Conservation (phyloP, 1,140 invertebrate genomes). For the Panagrolaimus sp. region DNA sequence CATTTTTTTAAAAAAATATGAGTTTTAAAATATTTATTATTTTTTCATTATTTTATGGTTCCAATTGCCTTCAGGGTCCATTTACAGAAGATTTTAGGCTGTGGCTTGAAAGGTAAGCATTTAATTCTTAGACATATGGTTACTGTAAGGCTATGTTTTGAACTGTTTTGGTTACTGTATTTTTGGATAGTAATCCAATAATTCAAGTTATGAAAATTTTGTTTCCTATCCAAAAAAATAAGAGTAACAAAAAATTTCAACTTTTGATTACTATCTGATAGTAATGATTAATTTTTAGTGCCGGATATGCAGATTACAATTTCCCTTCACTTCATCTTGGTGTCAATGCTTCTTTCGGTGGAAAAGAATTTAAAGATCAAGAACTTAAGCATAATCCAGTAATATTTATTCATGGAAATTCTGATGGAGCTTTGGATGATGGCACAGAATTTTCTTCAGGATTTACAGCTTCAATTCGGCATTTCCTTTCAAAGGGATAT, state of each 20-base stretch:
- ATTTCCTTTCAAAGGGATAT: conserved; percentile 45
- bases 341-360: not conserved
- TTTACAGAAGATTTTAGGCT: conserved; percentile 11
- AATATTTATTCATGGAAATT: conserved; percentile 45
- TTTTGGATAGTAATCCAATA: not conserved
- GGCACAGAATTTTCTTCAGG: conserved; percentile 31
- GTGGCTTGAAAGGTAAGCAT: conserved; percentile 9
- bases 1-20: no score
- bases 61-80: not conserved
- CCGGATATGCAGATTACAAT: conserved; percentile 8
- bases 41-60: no score
- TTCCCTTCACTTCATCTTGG: conserved; percentile 3
- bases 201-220: not conserved
- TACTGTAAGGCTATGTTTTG: not conserved
- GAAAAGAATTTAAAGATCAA: not conserved
- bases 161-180: not conserved
- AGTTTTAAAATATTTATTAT: no score
- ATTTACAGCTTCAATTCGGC: conserved; percentile 32
- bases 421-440: conserved; percentile 34
- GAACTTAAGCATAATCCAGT: conserved; percentile 30
- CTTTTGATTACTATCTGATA: no score
- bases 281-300: no score
- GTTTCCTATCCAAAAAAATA: not conserved
- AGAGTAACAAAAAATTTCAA: no score
- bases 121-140: not conserved